phyloP scores from a whole-genome alignment of 1,140 invertebrate species.

The Plutomurus gul region DNA sequence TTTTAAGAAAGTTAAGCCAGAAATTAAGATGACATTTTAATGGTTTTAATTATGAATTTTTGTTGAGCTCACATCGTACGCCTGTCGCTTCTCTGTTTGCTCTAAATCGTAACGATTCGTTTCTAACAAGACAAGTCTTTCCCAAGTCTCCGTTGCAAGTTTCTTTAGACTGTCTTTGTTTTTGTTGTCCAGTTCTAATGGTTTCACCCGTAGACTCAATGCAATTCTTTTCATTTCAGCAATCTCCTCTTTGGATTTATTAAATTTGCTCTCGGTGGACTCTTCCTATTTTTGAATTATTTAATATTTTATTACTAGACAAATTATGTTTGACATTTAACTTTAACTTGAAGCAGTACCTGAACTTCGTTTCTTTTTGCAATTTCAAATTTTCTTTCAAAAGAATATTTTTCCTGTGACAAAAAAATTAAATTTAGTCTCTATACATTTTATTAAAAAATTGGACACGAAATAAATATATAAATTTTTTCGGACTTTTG shows the following conservation, averaged over 20 bases:
- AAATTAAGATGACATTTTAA: neutral
- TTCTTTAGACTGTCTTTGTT: constrained; percentile 59
- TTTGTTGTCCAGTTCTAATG: constrained; percentile 60
- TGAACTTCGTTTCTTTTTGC: neutral
- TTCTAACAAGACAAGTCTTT: constrained; percentile 64
- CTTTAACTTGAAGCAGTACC: no score
- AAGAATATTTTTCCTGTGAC: neutral
- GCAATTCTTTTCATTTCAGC: constrained; percentile 68
- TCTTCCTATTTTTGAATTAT: neutral
- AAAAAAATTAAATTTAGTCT: constrained; percentile 34
- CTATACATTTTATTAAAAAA: no score
- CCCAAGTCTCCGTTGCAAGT: constrained; percentile 67
- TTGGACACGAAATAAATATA: no score
- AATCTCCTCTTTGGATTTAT: constrained; percentile 69
- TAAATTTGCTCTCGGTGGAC: constrained; percentile 54
- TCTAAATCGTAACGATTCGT: constrained; percentile 71
- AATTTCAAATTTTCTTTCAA: neutral
- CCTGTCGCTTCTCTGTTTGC: constrained; percentile 84
- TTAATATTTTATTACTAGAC: neutral
- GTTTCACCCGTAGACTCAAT: constrained; percentile 63
- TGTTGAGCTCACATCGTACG: constrained; percentile 77
- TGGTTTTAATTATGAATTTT: neutral
- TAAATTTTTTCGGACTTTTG: no score
- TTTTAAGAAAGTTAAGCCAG: neutral
- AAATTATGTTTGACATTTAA: no score